Base-by-base conservation (phyloP, 1,140 invertebrate genomes). In the Neodiprion lecontei region DNA sequence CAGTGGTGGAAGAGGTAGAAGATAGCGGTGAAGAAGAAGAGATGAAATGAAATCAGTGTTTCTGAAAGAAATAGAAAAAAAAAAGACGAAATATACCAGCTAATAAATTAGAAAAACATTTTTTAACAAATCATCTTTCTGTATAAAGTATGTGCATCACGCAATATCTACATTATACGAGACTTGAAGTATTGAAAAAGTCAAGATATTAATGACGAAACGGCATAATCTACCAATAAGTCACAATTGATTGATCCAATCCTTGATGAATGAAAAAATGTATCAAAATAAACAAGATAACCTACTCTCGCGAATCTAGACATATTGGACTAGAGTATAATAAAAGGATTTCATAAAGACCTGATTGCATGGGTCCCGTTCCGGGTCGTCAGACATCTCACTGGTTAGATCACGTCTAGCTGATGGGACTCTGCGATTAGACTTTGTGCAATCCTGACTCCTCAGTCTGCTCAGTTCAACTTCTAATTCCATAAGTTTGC, bases 311-410 rank as follows among this genome's bases (percentile, higher is more conserved):
- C 48, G 48, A 80, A 77, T 69, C 28, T 49, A 78, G 65, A 77
- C 17, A 78, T 68, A 50, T 17, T 69, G 75, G 69, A 67, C 68
- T 65, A 70, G 75, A 61, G 53, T 12, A 61, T 61, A 61, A 61
- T 9, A 61, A 17, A 77, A 40, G 77, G 74, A 73, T 49, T 78
- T 74, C 74, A 81, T 83, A 80, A 83, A 81, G 75, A 88, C 86
- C 86, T 88, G 84, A 78, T 79, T 83, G 67, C 67, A 69, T 73
- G 82, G 75, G 74, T 86, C 83, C 21, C 81, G 79, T 72, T 87
- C 86, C 1, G 81, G 79, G 77, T 82, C 77, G 21, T 87, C 84
- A 2, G 53, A 70, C 8, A 81, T 68, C 66, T 80, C 79, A 53
- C 77, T 77, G 21, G 74, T 80, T 47, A 79, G 72, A 65, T 84